Conservation (phyloP, 2,888 invertebrate genomes). For the Zootermopsis nevadensis region DNA sequence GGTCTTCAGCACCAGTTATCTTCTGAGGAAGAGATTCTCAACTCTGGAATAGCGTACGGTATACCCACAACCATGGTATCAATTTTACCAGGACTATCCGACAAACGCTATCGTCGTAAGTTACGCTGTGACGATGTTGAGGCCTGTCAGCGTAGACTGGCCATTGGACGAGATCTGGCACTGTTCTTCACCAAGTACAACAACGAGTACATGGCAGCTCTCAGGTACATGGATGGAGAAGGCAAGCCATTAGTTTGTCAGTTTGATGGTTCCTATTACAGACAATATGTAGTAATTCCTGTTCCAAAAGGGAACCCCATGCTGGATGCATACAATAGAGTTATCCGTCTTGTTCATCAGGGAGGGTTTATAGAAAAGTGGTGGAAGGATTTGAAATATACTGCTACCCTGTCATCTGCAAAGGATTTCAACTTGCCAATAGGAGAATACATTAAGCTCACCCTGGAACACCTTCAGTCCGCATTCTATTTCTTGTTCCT, state of each 20-base stretch:
- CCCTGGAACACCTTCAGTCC: constrained; percentile 16
- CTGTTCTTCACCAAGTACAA: constrained; percentile 17
- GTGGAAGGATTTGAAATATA: constrained; percentile 28
- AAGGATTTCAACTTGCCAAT: constrained; percentile 18
- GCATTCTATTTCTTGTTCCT: constrained; percentile 24
- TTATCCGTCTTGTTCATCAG: background rate
- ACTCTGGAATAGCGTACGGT: constrained; percentile 32
- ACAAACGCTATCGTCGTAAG: background rate
- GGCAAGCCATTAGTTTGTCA: constrained; percentile 31
- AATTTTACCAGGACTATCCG: background rate
- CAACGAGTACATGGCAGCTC: constrained; percentile 21
- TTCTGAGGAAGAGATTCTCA: constrained; percentile 32
- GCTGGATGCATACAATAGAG: background rate
- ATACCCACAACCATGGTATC: constrained; percentile 30
- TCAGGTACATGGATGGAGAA: constrained; percentile 14
- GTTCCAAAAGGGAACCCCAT: constrained; percentile 9
- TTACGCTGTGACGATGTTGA: constrained; percentile 8
- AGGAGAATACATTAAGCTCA: constrained; percentile 7
- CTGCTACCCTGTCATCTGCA: background rate
- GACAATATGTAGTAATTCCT: background rate
- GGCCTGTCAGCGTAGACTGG: constrained; percentile 12
- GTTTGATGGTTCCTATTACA: background rate
- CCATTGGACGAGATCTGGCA: background rate
- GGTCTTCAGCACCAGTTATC: constrained; percentile 31
- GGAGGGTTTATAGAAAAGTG: constrained; percentile 27